Conservation (phyloP, 2,113 vertebrate genomes). For the Neotoma lepida region DNA sequence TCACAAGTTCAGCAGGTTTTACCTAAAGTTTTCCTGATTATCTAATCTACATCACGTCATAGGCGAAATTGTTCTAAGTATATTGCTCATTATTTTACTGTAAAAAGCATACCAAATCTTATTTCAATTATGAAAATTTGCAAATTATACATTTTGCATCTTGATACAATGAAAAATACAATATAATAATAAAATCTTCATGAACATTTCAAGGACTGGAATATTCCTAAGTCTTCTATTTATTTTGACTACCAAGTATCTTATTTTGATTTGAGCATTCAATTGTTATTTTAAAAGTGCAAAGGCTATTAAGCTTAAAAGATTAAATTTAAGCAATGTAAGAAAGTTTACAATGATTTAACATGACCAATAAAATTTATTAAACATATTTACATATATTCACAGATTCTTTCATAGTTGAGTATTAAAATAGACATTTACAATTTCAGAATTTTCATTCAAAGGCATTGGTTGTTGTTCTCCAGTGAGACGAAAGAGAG, state of each 20-base stretch:
- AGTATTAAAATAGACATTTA: conserved; percentile 99
- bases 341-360: conserved; percentile 85
- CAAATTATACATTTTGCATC: conserved; percentile 65
- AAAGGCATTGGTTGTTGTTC: conserved; percentile 92
- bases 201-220: conserved; percentile 63
- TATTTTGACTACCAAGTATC: conserved; percentile 67
- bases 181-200: conserved; percentile 65
- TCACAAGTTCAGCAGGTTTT: conserved; percentile 69
- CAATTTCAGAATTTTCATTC: conserved; percentile 97
- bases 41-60: conserved; percentile 62
- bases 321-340: conserved; percentile 75
- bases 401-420: conserved; percentile 96
- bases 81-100: conserved; percentile 76
- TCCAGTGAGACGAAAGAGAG: conserved; percentile 92
- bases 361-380: conserved; percentile 99
- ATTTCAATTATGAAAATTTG: conserved; percentile 72
- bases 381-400: conserved; percentile 99
- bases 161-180: conserved; percentile 74
- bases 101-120: conserved; percentile 75
- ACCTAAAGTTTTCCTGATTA: conserved; percentile 77
- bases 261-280: conserved; percentile 60
- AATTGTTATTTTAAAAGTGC: conserved; percentile 80
- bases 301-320: conserved; percentile 80
- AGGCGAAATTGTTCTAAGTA: conserved; percentile 76
- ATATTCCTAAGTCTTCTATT: conserved; percentile 62